Evolutionary conservation across 2,113 vertebrate species (phyloP), one percentile per base, ranked within the genome.

Genomic region (Anolis carolinensis): DNA sequence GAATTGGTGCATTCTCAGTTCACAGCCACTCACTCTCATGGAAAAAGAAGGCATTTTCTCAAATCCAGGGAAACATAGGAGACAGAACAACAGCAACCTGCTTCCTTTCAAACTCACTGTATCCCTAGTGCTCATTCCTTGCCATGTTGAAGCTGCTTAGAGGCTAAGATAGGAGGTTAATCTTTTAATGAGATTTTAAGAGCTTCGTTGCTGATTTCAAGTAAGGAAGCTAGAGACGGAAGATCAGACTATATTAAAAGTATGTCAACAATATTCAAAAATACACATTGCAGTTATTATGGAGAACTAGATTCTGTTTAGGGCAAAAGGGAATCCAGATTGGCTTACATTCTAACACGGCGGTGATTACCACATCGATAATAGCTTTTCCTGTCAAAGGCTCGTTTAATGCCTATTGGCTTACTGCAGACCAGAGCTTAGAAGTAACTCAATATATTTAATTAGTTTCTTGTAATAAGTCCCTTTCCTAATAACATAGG

Each of bases 131-230:
- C 87, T 82, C 78, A 5, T 65, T 70, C 62, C 84, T 84, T 84
- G 39, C 39, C 39, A 44, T 44, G 39, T 44, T 44, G 84, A 85
- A 83, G 88, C 85, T 86, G 62, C 44, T 84, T 34, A 34, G 48
- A 70, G 83, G 72, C 81, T 86, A 34, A 78, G 87, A 92, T 48
- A 87, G 79, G 55, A 89, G 36, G 63, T 80, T 93, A 92, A 94
- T 89, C 89, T 92, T 92, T 92, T 92, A 93, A 94, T 92, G 91
- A 83, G 91, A 91, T 93, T 94, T 92, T 85, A 21, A 65, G 78
- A 62, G 50, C 34, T 91, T 87, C 86, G 75, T 75, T 90, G 82
- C 88, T 89, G 2, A 63, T 87, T 92, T 91, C 72, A 7, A 76
- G 70, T 80, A n/a, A 85, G 75, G 62, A 90, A 30, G 32, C 70